A percentile compares a stretch with the other conserved stretches of the same genome.
phyloP scores from a whole-genome alignment of 2,888 invertebrate genomes.

The Hyposoter didymator region DNA sequence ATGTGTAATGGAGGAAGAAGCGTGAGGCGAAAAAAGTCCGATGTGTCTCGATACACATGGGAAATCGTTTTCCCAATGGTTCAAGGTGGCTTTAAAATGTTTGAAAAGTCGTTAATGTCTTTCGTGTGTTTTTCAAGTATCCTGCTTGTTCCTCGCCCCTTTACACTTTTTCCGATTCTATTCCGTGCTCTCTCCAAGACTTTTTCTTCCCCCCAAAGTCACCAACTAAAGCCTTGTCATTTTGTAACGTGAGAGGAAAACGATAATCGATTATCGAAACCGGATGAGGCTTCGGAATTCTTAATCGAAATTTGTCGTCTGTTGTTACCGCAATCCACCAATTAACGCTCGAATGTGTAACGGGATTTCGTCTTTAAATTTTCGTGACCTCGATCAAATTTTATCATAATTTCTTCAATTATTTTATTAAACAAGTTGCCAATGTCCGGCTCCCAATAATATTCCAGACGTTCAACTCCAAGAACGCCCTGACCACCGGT shows the following conservation, averaged over 20 bases:
- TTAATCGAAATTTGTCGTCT: conserved; percentile 20
- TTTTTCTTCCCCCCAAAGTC: neutral
- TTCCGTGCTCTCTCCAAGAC: conserved; percentile 24
- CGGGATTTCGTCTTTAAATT: neutral
- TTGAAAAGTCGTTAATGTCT: conserved; percentile 77
- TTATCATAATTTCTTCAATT: neutral
- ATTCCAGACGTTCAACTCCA: neutral
- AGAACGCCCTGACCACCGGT: neutral
- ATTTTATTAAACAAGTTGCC: neutral
- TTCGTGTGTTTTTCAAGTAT: conserved; percentile 69
- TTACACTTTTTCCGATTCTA: conserved; percentile 46
- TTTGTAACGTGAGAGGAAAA: conserved; percentile 25
- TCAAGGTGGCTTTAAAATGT: conserved; percentile 73
- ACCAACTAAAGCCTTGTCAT: neutral
- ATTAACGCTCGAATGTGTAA: neutral
- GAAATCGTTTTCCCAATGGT: conserved; percentile 47
- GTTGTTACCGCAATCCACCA: neutral
- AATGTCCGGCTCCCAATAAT: neutral
- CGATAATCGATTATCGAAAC: conserved; percentile 50
- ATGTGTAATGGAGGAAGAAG: conserved; percentile 49
- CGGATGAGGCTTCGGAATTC: conserved; percentile 9
- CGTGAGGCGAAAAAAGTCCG: conserved; percentile 11
- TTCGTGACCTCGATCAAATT: conserved; percentile 1
- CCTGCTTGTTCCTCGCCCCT: conserved; percentile 15
- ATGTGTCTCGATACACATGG: conserved; percentile 50